These are phyloP conservation scores for Diarsia rubi DNA, from an alignment of 2,888 invertebrate genomes.

Conservation along the genomic window DNA sequence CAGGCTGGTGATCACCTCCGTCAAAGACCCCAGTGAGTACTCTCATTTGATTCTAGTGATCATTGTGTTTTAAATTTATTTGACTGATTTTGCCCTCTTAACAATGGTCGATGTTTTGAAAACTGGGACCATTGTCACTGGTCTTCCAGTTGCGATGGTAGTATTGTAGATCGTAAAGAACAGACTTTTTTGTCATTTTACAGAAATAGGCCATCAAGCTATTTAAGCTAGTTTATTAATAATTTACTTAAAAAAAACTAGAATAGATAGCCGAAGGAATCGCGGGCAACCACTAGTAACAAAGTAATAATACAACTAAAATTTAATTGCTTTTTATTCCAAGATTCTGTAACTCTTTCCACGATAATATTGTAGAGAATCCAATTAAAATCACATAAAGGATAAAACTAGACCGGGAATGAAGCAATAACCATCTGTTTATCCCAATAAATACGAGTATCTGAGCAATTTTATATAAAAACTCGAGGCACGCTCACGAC, in stretches of 20 bases:
- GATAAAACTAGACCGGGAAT: constrained; percentile 61
- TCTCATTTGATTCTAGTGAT: constrained; percentile 25
- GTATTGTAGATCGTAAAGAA: not conserved
- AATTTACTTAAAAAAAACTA: no score
- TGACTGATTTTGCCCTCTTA: not conserved
- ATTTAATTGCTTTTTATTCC: not conserved
- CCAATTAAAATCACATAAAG: constrained; percentile 44
- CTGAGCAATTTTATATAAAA: constrained; percentile 68
- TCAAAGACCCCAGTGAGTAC: constrained; percentile 97
- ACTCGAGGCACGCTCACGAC: constrained; percentile 68
- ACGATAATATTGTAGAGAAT: not conserved
- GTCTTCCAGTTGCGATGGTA: not conserved
- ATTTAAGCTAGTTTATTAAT: no score
- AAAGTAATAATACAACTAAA: not conserved
- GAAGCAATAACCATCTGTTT: constrained; percentile 70
- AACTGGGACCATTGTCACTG: not conserved
- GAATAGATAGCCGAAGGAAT: not conserved
- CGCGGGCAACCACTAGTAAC: not conserved
- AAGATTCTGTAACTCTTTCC: not conserved
- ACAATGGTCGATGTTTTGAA: no score
- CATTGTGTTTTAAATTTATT: not conserved
- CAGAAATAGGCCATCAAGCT: not conserved
- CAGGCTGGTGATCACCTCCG: constrained; percentile 97
- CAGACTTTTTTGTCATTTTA: not conserved
- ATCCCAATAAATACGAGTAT: constrained; percentile 71